These are phyloP conservation scores for Pollenia labialis DNA, from an alignment of 2,888 invertebrate species.

Conservation along the genomic window DNA sequence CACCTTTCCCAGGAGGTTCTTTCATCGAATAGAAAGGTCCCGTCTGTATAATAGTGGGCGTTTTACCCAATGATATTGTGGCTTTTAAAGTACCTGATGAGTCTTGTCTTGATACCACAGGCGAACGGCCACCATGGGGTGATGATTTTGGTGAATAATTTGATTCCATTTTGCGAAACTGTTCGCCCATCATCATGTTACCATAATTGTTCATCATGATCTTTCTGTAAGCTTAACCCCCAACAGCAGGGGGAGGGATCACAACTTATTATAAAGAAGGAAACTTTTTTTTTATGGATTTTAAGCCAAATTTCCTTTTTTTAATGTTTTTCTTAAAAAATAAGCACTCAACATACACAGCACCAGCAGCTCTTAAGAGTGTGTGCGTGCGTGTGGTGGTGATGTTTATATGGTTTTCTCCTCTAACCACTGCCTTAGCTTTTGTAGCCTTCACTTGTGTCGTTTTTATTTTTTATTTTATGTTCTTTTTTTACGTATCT, in stretches of 20 bases:
- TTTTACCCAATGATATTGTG: constrained; percentile 98
- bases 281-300: neutral
- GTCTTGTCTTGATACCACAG: constrained; percentile 97
- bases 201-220: constrained; percentile 82
- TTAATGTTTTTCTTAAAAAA: constrained; percentile 5
- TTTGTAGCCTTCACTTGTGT: constrained; percentile 71
- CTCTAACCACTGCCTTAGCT: constrained; percentile 70
- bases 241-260: constrained; percentile 2
- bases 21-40: constrained; percentile 99
- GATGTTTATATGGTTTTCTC: constrained; percentile 63
- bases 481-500: constrained; percentile 70
- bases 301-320: neutral
- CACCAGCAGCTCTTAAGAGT: constrained; percentile 25
- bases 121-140: constrained; percentile 97
- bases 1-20: constrained; percentile 97
- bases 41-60: constrained; percentile 98
- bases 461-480: constrained; percentile 56
- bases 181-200: constrained; percentile 95
- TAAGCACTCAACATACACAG: constrained; percentile 42
- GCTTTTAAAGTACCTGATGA: constrained; percentile 98
- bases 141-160: constrained; percentile 96
- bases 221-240: constrained; percentile 18
- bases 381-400: constrained; percentile 32
- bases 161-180: constrained; percentile 95
- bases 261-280: neutral